These are phyloP conservation scores for Cnemophilus loriae DNA, from an alignment of 2,113 vertebrate species.

Conservation along the genomic window DNA sequence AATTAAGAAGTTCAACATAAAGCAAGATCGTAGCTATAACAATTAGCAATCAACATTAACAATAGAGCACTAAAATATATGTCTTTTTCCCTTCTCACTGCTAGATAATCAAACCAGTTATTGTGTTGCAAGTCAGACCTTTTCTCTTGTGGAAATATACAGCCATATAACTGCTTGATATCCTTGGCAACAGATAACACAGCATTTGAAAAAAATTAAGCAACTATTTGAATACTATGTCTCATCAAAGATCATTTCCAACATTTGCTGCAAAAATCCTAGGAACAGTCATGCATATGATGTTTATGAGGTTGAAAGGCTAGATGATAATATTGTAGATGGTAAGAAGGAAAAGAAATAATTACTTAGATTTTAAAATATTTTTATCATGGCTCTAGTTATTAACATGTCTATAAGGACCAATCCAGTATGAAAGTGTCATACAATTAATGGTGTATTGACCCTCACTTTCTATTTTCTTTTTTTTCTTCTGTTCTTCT, in stretches of 20 bases:
- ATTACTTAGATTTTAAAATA: neutral
- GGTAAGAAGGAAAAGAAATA: neutral
- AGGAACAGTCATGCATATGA: neutral
- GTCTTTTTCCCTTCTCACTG: neutral
- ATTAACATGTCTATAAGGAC: neutral
- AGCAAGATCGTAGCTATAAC: constrained; percentile 39
- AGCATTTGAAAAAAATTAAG: constrained; percentile 33
- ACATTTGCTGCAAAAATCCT: neutral
- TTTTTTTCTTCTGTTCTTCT: neutral
- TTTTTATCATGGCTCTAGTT: neutral
- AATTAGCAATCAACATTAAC: constrained; percentile 61
- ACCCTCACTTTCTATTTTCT: neutral
- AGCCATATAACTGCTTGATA: constrained; percentile 26
- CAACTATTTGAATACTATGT: constrained; percentile 2
- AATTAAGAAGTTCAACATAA: constrained; percentile 63
- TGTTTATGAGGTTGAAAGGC: neutral
- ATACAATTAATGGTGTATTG: neutral
- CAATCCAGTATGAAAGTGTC: neutral
- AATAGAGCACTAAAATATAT: constrained; percentile 46
- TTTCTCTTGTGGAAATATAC: constrained; percentile 30
- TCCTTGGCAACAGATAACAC: constrained; percentile 42
- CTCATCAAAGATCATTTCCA: constrained; percentile 33
- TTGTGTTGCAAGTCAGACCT: constrained; percentile 38
- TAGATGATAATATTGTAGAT: neutral
- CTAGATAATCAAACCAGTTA: constrained; percentile 57